Evolutionary conservation across 2,797 vertebrate species (phyloP).

Genomic region (Cygnus olor): DNA sequence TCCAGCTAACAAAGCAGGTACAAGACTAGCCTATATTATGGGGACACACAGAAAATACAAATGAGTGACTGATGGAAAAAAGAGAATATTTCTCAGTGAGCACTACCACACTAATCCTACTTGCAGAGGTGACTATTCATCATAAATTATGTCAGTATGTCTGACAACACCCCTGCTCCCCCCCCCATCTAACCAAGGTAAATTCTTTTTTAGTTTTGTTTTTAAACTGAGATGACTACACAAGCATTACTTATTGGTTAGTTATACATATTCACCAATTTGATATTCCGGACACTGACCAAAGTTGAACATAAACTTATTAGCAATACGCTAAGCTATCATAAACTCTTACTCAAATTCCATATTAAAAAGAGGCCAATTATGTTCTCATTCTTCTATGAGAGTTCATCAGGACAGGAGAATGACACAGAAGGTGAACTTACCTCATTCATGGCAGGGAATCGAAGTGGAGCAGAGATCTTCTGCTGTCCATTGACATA

Average conservation of each 20-base stretch:
- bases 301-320: neutral
- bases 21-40: neutral
- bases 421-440: conserved; percentile 50
- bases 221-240: neutral
- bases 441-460: conserved; percentile 95
- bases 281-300: neutral
- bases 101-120: neutral
- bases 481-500: conserved; percentile 97
- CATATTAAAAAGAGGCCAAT: neutral
- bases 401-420: neutral
- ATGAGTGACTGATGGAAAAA: neutral
- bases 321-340: neutral
- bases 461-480: conserved; percentile 91
- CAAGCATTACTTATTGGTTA: neutral
- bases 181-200: neutral
- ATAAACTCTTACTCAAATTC: neutral
- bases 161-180: neutral
- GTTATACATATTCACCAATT: neutral
- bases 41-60: neutral
- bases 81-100: neutral
- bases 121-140: neutral
- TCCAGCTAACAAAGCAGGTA: neutral
- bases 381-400: neutral
- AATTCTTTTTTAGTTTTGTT: neutral
- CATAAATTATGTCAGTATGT: neutral